These are phyloP conservation scores for Rhynchomys soricoides DNA, from an alignment of 2,113 vertebrate species.

Conservation along the genomic window DNA sequence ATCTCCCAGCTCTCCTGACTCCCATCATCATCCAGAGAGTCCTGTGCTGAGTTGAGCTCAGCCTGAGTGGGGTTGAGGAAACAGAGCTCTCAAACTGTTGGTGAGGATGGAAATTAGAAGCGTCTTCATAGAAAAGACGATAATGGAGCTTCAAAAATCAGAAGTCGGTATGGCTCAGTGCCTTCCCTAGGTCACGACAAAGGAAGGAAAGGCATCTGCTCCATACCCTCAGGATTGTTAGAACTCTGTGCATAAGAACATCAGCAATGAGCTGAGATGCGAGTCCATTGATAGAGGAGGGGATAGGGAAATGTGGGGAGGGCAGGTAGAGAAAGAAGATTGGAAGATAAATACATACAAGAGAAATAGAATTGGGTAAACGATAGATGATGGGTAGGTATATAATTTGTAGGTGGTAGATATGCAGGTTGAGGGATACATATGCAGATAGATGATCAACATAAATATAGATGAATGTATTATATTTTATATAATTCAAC, in stretches of 20 bases:
- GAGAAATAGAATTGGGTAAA: background rate
- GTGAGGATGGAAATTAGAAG: background rate
- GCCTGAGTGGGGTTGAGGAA: too few species aligned
- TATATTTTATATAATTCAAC: background rate
- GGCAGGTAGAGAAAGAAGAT: background rate
- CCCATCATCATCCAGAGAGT: fast-evolving
- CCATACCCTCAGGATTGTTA: fast-evolving
- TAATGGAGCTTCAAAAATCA: background rate
- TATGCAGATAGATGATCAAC: too few species aligned
- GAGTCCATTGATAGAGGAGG: background rate
- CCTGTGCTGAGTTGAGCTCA: background rate
- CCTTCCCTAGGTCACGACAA: fast-evolving
- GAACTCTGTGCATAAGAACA: background rate
- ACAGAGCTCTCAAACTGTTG: background rate
- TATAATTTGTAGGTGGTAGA: background rate
- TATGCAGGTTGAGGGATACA: background rate
- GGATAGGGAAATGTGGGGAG: background rate
- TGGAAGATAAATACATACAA: background rate
- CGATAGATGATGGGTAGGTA: background rate
- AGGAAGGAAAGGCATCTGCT: background rate
- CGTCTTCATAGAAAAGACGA: too few species aligned
- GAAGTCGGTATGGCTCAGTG: background rate
- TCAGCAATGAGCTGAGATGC: background rate
- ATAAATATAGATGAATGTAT: background rate
- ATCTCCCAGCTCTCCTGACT: fast-evolving